These are phyloP conservation scores for Ptychochromis oligacanthus DNA, from an alignment of 2,113 vertebrate genomes.

Conservation along the genomic window DNA sequence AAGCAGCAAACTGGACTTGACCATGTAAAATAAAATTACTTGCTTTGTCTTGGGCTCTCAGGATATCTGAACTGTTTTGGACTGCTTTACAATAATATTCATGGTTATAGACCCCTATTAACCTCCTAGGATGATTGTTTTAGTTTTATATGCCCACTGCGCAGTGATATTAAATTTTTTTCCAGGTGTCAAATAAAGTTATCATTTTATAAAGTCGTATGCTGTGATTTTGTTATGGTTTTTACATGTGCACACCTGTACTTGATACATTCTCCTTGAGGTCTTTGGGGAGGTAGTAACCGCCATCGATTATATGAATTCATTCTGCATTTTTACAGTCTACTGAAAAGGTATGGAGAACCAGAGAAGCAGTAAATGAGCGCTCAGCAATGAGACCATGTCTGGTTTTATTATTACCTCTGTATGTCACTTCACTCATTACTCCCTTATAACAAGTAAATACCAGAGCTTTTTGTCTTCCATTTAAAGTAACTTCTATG, in stretches of 20 bases:
- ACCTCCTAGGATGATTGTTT: constrained; percentile 51
- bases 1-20: constrained; percentile 32
- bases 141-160: constrained; percentile 57
- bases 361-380: constrained; percentile 61
- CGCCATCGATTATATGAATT: constrained; percentile 61
- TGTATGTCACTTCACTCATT: constrained; percentile 58
- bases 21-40: constrained; percentile 20
- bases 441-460: constrained; percentile 43
- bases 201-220: constrained; percentile 53
- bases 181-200: constrained; percentile 62
- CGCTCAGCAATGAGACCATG: constrained; percentile 57
- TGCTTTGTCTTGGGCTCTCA: constrained; percentile 24
- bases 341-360: constrained; percentile 53
- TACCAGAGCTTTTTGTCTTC: constrained; percentile 24
- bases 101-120: constrained; percentile 59
- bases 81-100: constrained; percentile 54
- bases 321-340: constrained; percentile 65
- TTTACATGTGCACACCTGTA: constrained; percentile 70
- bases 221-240: constrained; percentile 31
- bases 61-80: constrained; percentile 48
- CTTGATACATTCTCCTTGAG: constrained; percentile 48
- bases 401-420: constrained; percentile 73
- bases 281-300: constrained; percentile 67
- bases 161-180: constrained; percentile 44
- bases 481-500: constrained; percentile 23